phyloP scores from a whole-genome alignment of 2,113 vertebrate species.

The Cyprinodon variegatus region DNA sequence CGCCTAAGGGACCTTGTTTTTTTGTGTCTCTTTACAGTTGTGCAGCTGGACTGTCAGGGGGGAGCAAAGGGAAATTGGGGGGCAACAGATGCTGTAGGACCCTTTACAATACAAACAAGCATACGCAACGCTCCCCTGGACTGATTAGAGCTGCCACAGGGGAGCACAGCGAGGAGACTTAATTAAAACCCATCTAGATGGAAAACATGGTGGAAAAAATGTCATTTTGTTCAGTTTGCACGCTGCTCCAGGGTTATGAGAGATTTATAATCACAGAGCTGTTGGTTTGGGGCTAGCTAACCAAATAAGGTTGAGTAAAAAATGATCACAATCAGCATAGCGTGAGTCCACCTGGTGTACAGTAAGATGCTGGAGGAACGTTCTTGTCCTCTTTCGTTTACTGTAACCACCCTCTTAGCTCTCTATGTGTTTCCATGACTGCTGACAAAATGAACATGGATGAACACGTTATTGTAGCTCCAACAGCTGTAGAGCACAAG shows the following conservation, averaged over 20 bases:
- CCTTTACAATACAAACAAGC: conserved; percentile 44
- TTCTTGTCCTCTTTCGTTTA: background rate
- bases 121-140: conserved; percentile 58
- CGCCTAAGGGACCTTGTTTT: conserved; percentile 24
- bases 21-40: conserved; percentile 17
- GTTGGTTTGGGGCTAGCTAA: conserved; percentile 10
- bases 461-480: conserved; percentile 18
- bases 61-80: conserved; percentile 24
- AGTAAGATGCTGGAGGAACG: conserved; percentile 15
- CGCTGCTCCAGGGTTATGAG: conserved; percentile 49
- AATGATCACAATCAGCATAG: conserved; percentile 55
- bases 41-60: conserved; percentile 30
- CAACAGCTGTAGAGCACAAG: conserved; percentile 24
- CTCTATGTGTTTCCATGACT: background rate
- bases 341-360: conserved; percentile 21
- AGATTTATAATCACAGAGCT: conserved; percentile 50
- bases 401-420: too few relatives aligned
- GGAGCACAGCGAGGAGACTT: conserved; percentile 67
- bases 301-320: conserved; percentile 55
- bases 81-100: conserved; percentile 54
- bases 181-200: conserved; percentile 82
- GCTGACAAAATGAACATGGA: conserved; percentile 41
- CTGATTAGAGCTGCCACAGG: conserved; percentile 74
- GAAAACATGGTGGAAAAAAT: conserved; percentile 59
- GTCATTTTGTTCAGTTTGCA: conserved; percentile 55